Evolutionary conservation across 1,140 invertebrate species (phyloP), one percentile per base, ranked within the genome.

Genomic region (Bicyclus anynana): DNA sequence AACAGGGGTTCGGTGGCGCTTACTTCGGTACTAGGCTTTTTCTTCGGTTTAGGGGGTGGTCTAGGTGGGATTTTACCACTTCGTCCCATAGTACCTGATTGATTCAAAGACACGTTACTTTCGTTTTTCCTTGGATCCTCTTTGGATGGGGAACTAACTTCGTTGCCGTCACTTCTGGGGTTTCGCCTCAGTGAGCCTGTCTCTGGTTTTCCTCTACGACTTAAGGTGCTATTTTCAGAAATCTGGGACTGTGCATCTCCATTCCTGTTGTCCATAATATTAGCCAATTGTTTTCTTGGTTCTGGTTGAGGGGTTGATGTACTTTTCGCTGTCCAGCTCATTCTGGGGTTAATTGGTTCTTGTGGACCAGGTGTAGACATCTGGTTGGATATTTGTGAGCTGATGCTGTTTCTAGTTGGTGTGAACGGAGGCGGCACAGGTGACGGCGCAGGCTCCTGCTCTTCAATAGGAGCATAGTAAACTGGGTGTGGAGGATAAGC

Each of bases 31-130:
- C 80, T 72, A 46, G 81, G 83, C 71, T 94, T 95, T 89, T 94
- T 94, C 73, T 95, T 95, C 0, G 94, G 94, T 62, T 95, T 95
- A 1, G 94, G 94, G 7, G 94, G 94, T 21, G 94, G 94, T 74
- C 94, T 90, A 0, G 95, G 95, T 12, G 95, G 94, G 16, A 95
- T 92, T 84, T 96, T 96, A 3, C 88, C 87, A 77, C 90, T 81
- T 69, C 90, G 67, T 38, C 89, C 81, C 67, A 83, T 74, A 12
- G 80, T 83, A 20, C 82, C 79, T 4, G 76, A 77, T 59, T 78
- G 80, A 53, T 87, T 88, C 29, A 83, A 51, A 12, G 74, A 79
- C n/a, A 58, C 53, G 48, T 77, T 75, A 38, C 63, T 74, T 35
- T 86, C 83, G 52, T 85, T 85, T 47, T 84, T 85, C 20, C 72